These are phyloP conservation scores for Aspiorhynchus laticeps DNA, from an alignment of 2,113 vertebrate genomes.

Conservation along the genomic window DNA sequence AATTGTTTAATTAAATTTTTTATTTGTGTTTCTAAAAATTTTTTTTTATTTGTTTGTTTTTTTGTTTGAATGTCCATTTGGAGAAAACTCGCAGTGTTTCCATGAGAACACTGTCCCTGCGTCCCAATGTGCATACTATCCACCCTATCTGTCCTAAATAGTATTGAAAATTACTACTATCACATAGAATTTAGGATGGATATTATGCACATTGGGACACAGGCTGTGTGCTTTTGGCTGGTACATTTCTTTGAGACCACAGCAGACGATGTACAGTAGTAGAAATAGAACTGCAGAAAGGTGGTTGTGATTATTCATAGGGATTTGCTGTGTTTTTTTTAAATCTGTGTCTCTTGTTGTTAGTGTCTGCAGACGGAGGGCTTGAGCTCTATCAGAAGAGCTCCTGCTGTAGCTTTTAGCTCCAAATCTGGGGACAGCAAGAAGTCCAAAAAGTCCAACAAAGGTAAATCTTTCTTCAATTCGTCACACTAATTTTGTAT, in stretches of 20 bases:
- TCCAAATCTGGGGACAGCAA: constrained; percentile 69
- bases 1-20: too few relatives aligned
- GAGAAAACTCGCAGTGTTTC: background rate
- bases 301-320: background rate
- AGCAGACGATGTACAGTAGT: background rate
- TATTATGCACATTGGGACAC: too few relatives aligned
- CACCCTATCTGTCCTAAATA: too few relatives aligned
- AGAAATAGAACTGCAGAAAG: background rate
- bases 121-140: too few relatives aligned
- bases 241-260: background rate
- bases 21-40: too few relatives aligned
- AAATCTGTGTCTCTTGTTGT: constrained; percentile 4
- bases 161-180: too few relatives aligned
- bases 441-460: constrained; percentile 60
- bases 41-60: too few relatives aligned
- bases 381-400: constrained; percentile 55
- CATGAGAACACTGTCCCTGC: background rate
- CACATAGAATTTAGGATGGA: too few relatives aligned
- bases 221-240: background rate
- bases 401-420: constrained; percentile 60
- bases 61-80: background rate
- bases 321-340: background rate
- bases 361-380: constrained; percentile 66
- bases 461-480: constrained; percentile 57
- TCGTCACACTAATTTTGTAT: too few relatives aligned